Evolutionary conservation across 1,140 invertebrate genomes (phyloP).

Genomic region (Oryzaephilus surinamensis): DNA sequence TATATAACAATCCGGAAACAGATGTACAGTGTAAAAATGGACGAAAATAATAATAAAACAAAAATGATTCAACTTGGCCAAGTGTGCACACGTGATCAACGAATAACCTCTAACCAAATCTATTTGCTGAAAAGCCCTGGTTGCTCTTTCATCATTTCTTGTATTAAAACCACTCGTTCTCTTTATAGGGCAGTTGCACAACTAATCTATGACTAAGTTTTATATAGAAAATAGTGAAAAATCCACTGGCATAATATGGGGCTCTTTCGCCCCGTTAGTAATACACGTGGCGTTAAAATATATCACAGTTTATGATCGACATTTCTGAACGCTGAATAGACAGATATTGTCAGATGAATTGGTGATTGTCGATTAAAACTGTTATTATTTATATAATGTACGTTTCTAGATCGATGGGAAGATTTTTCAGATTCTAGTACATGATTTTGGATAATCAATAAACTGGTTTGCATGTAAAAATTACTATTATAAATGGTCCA

Average conservation of each 20-base stretch:
- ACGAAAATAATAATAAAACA: too few species aligned
- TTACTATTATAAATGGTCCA: too few species aligned
- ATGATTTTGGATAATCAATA: too few species aligned
- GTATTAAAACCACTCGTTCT: conserved; percentile 12
- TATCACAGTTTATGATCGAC: conserved; percentile 14
- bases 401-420: too few species aligned
- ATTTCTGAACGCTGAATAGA: conserved; percentile 10
- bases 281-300: conserved; percentile 11
- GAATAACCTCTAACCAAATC: conserved; percentile 10
- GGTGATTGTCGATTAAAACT: too few species aligned
- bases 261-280: conserved; percentile 6
- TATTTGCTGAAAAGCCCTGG: conserved; percentile 12
- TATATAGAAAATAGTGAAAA: conserved; percentile 6
- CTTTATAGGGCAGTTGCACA: conserved; percentile 7
- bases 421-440: too few species aligned
- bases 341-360: conserved; percentile 9
- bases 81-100: conserved; percentile 5
- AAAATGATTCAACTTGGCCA: too few species aligned
- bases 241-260: conserved; percentile 5
- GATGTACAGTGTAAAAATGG: too few species aligned
- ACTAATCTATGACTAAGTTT: not conserved
- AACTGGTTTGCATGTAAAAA: too few species aligned
- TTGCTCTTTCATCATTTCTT: conserved; percentile 11
- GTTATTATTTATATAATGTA: too few species aligned
- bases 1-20: too few species aligned